Conservation (phyloP, 2,888 invertebrate species). For the Antheraea assamensis region DNA sequence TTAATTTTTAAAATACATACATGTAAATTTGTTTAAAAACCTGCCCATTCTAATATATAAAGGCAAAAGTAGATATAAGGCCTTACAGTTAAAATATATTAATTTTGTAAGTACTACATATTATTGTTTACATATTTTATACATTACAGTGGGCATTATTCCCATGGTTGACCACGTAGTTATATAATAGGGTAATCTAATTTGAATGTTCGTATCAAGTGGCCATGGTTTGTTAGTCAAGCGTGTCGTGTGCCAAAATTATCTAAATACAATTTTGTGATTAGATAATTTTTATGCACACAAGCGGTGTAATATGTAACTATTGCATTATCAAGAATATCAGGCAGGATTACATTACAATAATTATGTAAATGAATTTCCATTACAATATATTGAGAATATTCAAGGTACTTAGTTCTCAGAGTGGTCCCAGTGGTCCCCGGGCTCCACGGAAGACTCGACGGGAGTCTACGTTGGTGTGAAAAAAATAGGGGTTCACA, state of each 20-base stretch:
- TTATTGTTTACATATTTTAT: neutral
- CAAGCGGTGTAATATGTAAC: neutral
- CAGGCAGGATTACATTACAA: neutral
- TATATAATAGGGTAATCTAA: neutral
- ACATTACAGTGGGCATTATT: neutral
- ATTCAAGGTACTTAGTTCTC: no score
- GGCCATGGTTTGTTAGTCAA: slow-evolving; percentile 1
- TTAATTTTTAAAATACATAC: neutral
- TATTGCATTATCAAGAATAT: neutral
- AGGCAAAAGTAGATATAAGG: neutral
- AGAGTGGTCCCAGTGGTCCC: no score
- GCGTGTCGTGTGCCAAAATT: slow-evolving; percentile 5
- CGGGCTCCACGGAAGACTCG: no score
- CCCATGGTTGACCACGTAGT: neutral
- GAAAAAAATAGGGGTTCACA: no score
- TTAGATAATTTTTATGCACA: neutral
- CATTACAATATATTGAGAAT: neutral
- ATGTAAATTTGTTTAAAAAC: neutral
- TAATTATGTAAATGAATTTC: neutral
- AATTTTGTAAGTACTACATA: no score
- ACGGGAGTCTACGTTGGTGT: no score
- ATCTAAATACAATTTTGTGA: slow-evolving; percentile 3
- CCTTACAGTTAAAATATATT: neutral
- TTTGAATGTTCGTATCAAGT: neutral
- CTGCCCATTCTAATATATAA: neutral